Base-by-base conservation (phyloP, 2,888 invertebrate species). In the Seladonia tumulorum region DNA sequence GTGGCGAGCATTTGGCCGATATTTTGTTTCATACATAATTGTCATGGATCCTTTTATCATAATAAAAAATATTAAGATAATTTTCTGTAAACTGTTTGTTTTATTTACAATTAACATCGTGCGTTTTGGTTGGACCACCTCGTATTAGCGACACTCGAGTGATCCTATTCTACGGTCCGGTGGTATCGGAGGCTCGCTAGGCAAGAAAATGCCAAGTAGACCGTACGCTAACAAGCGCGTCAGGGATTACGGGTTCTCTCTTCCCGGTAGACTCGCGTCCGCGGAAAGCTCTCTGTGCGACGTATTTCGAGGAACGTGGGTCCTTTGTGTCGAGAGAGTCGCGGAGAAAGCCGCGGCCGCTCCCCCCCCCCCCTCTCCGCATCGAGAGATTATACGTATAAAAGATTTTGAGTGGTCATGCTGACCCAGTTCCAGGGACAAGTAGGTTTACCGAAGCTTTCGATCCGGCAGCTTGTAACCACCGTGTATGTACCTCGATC, bases 391-490 rank as follows among this genome's bases (percentile, higher is more conserved):
- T 84, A 82, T 70, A 68, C 60, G 83, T 82, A 78, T 63, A 82
- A 84, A 82, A 78, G 84, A 84, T 82, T 75, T 82, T 63, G 82
- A 82, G 78, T 78, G 71, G 84, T 75, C 74, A 78, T 25, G 39
- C n/a, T 82, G 83, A 84, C 84, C 84, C 29, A 84, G 78, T 78
- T 84, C 22, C 82, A 57, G 25, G 35, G 35, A 82, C 77, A 78
- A 84, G 84, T 82, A 78, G 84, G 84, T 84, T 82, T 83, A 75
- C 74, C 74, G 78, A 75, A 78, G 83, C 75, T 82, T 78, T 83
- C 83, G 73, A 83, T 84, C 78, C 25, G n/a, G 39, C 25, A 16
- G 39, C 77, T 77, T 74, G 77, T 78, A 76, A 53, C 83, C n/a
- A 68, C 39, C 68, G 35, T 68, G 53, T 57, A 49, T 53, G 53